Conservation (phyloP, 2,113 vertebrate genomes). For the Silurus asotus region DNA sequence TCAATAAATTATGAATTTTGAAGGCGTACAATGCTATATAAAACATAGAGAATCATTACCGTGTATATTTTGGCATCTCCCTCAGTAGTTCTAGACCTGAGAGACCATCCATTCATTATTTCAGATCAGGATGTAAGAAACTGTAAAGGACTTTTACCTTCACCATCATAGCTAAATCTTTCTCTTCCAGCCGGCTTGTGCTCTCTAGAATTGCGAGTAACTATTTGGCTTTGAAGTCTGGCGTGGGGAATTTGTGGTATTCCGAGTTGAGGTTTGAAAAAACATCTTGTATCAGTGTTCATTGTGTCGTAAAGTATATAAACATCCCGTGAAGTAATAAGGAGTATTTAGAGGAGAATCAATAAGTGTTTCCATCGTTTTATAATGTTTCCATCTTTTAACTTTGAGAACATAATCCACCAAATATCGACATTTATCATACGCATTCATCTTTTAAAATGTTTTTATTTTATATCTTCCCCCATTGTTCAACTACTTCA, state of each 20-base stretch:
- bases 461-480: constrained; percentile 54
- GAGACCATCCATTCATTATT: constrained; percentile 60
- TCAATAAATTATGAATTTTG: constrained; percentile 67
- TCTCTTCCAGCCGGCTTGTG: constrained; percentile 54
- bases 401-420: background rate
- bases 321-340: constrained; percentile 32
- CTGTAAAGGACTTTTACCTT: constrained; percentile 29
- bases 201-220: constrained; percentile 60
- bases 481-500: constrained; percentile 51
- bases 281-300: constrained; percentile 41
- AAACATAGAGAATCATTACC: constrained; percentile 54
- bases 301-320: constrained; percentile 55
- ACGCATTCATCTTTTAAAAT: background rate
- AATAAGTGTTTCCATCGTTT: background rate
- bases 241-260: constrained; percentile 57
- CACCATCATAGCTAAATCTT: constrained; percentile 41
- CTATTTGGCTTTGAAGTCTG: constrained; percentile 67
- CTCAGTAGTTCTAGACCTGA: background rate
- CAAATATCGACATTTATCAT: background rate
- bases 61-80: constrained; percentile 62
- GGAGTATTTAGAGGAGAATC: constrained; percentile 26
- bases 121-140: constrained; percentile 43
- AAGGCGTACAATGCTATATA: constrained; percentile 60
- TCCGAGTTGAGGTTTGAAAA: constrained; percentile 44
- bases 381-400: background rate